A percentile compares a stretch with the other conserved stretches of the same genome.
Conservation (phyloP, 2,888 invertebrate species). For the Tinea trinotella region DNA sequence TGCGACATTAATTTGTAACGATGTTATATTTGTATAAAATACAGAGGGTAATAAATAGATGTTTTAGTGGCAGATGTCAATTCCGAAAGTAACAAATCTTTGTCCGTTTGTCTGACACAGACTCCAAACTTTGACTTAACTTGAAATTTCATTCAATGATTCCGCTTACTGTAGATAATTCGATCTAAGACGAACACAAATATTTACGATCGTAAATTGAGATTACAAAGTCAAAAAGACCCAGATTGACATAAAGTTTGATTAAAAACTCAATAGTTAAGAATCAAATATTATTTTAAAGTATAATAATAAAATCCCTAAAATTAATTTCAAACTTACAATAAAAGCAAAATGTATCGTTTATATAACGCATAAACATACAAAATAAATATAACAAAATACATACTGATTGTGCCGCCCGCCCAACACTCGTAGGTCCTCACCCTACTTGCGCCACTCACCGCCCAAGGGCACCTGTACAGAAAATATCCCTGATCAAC, state of each 20-base stretch:
- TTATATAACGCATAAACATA: neutral
- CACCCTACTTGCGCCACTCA: neutral
- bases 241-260: too few species aligned
- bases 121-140: neutral
- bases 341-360: neutral
- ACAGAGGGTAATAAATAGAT: too few species aligned
- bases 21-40: neutral
- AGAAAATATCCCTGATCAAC: constrained; percentile 11
- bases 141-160: neutral
- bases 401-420: constrained; percentile 2
- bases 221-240: too few species aligned
- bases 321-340: too few species aligned
- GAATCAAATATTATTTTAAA: too few species aligned
- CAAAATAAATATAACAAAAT: neutral
- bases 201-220: too few species aligned
- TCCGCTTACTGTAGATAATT: too few species aligned
- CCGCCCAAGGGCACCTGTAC: constrained; percentile 5
- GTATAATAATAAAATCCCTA: too few species aligned
- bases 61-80: neutral
- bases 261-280: too few species aligned
- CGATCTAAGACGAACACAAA: too few species aligned
- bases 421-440: constrained; percentile 5
- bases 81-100: neutral
- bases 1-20: neutral
- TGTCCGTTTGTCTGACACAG: neutral